These are phyloP conservation scores for Trochalopteron elliotii DNA, from an alignment of 2,113 vertebrate species.

Conservation along the genomic window DNA sequence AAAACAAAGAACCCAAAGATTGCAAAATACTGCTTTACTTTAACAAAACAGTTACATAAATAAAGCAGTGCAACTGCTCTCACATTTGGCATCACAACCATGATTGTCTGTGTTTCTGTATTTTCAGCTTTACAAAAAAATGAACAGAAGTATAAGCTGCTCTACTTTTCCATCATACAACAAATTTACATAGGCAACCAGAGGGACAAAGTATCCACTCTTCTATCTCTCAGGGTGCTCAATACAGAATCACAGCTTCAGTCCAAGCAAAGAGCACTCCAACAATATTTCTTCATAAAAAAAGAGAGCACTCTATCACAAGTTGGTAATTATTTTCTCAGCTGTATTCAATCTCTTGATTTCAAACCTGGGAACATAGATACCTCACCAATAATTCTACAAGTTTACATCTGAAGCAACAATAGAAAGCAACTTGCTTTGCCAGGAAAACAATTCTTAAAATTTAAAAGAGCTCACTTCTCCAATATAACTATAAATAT, in stretches of 20 bases:
- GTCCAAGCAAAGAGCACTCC: background rate
- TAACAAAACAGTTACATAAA: background rate
- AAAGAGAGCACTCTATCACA: background rate
- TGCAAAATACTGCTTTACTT: background rate
- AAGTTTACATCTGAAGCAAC: background rate
- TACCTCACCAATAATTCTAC: background rate
- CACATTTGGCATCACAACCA: background rate
- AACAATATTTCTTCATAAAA: background rate
- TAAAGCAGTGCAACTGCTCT: background rate
- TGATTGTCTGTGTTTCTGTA: background rate
- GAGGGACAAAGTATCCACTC: background rate
- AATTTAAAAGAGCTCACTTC: slow-evolving; percentile 65
- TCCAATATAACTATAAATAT: background rate
- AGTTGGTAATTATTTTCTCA: background rate
- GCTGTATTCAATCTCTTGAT: background rate
- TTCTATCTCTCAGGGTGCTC: background rate
- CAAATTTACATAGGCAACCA: background rate
- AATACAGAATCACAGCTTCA: background rate
- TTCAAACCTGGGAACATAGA: background rate
- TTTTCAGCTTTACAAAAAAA: background rate
- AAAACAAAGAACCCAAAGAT: accelerated
- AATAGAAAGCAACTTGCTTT: background rate
- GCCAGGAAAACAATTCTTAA: slow-evolving; percentile 26
- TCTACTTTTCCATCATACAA: background rate
- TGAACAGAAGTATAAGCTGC: background rate